A percentile compares a stretch with the other conserved stretches of the same genome.
Conservation (phyloP, 1,140 invertebrate genomes). For the Hypsibius dujardini region DNA sequence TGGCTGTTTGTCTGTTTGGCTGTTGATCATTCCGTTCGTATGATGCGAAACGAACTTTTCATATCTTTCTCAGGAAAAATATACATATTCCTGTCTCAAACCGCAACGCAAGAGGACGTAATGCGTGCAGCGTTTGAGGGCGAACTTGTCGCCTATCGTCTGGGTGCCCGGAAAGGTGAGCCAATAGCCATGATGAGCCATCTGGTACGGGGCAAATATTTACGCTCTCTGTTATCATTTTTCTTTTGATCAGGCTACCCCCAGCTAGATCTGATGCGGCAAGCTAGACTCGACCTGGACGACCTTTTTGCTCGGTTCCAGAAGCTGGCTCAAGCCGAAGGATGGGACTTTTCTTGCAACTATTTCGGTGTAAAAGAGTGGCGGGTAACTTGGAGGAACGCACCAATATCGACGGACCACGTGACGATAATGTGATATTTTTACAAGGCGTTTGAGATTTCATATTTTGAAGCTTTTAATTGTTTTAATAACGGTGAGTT, state of each 20-base stretch:
- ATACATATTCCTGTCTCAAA: neutral
- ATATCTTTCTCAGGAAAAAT: neutral
- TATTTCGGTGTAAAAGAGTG: neutral
- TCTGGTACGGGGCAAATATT: no score
- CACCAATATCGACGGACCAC: neutral
- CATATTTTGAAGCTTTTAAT: no score
- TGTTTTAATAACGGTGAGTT: no score
- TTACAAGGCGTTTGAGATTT: no score
- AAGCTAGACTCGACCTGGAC: neutral
- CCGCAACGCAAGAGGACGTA: neutral
- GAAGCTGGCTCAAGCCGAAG: conserved; percentile 2
- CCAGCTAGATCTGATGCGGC: conserved; percentile 1
- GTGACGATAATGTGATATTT: no score
- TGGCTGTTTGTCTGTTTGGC: no score
- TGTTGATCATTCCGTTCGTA: no score
- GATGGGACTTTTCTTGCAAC: conserved; percentile 1
- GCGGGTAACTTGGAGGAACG: neutral
- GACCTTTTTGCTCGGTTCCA: neutral
- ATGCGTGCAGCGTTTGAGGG: conserved; percentile 3
- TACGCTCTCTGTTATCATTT: no score
- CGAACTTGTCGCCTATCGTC: neutral
- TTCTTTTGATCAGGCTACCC: neutral
- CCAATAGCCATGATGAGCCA: no score
- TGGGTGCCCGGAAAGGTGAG: neutral
- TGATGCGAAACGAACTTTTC: no score